Evolutionary conservation across 2,888 invertebrate genomes (phyloP).

Genomic region (Bellardia bayeri): DNA sequence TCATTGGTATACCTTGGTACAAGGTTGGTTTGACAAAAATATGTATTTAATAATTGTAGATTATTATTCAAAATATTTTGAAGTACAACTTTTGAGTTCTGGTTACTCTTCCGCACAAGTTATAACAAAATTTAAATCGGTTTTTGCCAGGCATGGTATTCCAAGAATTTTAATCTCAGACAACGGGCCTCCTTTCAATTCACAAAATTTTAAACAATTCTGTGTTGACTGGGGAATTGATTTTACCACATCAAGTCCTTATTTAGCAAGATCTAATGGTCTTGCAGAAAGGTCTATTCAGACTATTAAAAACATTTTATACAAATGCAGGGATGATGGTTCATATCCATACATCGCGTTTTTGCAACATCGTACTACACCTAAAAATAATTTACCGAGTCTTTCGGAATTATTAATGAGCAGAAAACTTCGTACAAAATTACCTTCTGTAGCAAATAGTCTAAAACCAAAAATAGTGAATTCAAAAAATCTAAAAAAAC

Average conservation of each 20-base stretch:
- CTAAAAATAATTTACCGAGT: no score
- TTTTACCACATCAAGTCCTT: background rate
- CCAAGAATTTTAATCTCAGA: background rate
- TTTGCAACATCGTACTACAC: conserved; percentile 3
- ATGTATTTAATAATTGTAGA: background rate
- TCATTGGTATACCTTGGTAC: conserved; percentile 28
- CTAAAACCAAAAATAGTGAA: no score
- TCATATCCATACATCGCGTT: background rate
- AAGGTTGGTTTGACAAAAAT: conserved; percentile 19
- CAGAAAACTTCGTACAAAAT: no score
- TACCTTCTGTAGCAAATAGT: no score
- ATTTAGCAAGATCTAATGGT: background rate
- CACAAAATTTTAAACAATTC: background rate
- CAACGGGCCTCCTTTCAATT: conserved; percentile 12
- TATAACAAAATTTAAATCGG: background rate
- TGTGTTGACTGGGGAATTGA: conserved; percentile 10
- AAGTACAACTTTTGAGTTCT: background rate
- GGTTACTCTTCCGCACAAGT: background rate
- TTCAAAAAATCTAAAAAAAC: no score
- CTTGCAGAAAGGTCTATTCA: conserved; percentile 12
- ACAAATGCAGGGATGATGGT: background rate
- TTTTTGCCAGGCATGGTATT: background rate
- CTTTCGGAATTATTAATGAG: no score
- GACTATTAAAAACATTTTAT: conserved; percentile 9
- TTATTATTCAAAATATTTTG: conserved; percentile 15